Base-by-base conservation (phyloP, 1,140 invertebrate genomes). In the Drosophila asahinai region DNA sequence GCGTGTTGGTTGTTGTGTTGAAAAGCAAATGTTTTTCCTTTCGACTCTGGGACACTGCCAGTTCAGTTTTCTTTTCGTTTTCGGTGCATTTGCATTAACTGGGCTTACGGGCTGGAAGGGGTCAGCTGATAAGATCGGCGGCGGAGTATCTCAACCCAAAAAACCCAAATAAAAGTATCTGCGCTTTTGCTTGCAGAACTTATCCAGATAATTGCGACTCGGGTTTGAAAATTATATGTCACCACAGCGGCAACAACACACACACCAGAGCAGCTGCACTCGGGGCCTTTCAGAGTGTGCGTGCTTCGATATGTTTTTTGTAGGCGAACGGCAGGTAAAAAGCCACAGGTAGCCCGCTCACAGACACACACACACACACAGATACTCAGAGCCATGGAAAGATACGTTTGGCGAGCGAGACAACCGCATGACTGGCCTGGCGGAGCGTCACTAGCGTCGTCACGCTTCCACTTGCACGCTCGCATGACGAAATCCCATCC, bases 121-220 rank as follows among this genome's bases (percentile, higher is more conserved):
- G 48, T 49, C 12, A 22, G 5, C 52, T 66, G 67, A 73, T 80
- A 77, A 81, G 65, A 61, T 57, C 48, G 55, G 48, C 25, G 33
- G 22, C 58, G 52, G n/a, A 45, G 25, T 40, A 40, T 40, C 14
- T 43, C 43, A 22, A 33, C 14, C 61, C 15, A 6, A 66, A 30
- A 30, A 25, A 25, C 22, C 22, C 0, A 25, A 25, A 30, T 6
- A 30, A 30, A 40, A 66, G 2, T 68, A 49, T 48, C 60, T 38
- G 43, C 36, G 47, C 15, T 5, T 40, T 70, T 14, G 11, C 27
- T 57, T 55, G 59, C 49, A 42, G 72, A 81, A 71, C 77, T 62
- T 71, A 61, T 66, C 57, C 43, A 84, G 68, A 84, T 84, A 89
- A 79, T 90, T 87, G 86, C 78, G 86, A 90, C 74, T 76, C 67